Base-by-base conservation (phyloP, 2,113 vertebrate genomes). In the Leptosomus discolor region DNA sequence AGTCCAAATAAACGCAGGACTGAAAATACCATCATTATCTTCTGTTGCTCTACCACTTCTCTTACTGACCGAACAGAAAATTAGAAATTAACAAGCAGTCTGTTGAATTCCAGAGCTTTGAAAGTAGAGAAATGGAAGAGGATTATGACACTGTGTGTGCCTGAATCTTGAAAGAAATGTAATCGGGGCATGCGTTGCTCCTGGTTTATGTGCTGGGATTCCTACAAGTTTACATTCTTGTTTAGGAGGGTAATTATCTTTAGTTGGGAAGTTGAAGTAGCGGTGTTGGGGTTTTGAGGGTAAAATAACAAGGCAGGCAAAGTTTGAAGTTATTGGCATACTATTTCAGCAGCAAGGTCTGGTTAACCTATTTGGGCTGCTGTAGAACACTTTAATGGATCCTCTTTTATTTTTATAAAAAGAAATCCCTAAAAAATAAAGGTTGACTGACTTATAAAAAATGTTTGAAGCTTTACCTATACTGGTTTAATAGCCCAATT, bases 191-290 rank as follows among this genome's bases (percentile, higher is more conserved):
- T 92, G 61, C 69, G 80, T 64, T 92, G 60, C 70, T 87, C 64
- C 67, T 30, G 90, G 24, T 1, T 84, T 71, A 32, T 16, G 7
- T 68, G 74, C 77, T 18, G 50, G 78, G 60, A 60, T 80, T 90
- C 61, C n/a, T 94, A 71, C 41, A 79, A 85, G 74, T 81, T 95
- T 89, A 92, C 95, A 88, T 96, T 97, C 95, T 97, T 96, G 78
- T 92, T 97, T 95, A 94, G 75, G 87, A 92, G 84, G 39, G 77
- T 86, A 94, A 92, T 78, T 79, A 63, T 79, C 74, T 95, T 22
- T 75, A 92, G 94, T 93, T 86, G 93, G 79, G 94, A 96, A 94
- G 80, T 20, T 68, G 86, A 92, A 91, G 75, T 58, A 73, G 32
- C 36, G 30, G 27, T 87, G 56, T 84, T 90, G 78, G 68, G 60